Percentiles rank a stretch among this genome's conserved stretches.
These are phyloP conservation scores for Psittacula echo DNA, from an alignment of 2,797 vertebrate genomes.

Conservation along the genomic window DNA sequence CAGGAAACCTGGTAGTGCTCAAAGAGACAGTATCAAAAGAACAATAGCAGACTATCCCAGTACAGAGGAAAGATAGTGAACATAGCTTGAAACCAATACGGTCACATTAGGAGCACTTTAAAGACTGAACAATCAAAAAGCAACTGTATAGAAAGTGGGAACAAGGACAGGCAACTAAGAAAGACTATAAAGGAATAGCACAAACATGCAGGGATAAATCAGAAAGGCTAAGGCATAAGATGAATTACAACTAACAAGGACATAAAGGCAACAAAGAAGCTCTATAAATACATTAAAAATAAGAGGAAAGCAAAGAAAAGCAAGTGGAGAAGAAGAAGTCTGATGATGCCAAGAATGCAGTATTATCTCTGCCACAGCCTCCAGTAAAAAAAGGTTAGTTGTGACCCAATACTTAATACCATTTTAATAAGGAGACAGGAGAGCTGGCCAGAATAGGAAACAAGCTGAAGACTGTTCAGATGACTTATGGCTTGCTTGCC, in stretches of 20 bases:
- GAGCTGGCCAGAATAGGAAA: not conserved
- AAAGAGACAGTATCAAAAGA: not conserved
- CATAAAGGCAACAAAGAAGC: conserved; percentile 22
- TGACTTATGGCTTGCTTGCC: not conserved
- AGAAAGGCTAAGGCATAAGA: conserved; percentile 12
- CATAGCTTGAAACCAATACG: conserved; percentile 28
- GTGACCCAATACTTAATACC: not conserved
- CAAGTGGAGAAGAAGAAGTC: conserved; percentile 31
- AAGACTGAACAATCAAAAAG: conserved; percentile 43
- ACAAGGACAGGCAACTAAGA: conserved; percentile 31
- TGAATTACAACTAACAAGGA: conserved; percentile 46
- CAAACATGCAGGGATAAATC: conserved; percentile 31
- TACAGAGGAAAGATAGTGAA: not conserved
- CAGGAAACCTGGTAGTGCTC: not conserved
- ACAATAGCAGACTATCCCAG: not conserved
- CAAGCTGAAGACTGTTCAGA: not conserved
- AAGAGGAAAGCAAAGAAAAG: not conserved
- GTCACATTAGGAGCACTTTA: conserved; percentile 12
- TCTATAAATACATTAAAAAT: conserved; percentile 49
- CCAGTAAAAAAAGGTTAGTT: not conserved
- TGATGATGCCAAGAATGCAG: not conserved
- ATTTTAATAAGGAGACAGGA: not conserved
- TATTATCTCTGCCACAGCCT: not conserved
- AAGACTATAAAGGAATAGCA: conserved; percentile 6
- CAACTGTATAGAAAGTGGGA: not conserved